Base-by-base conservation (phyloP, 2,797 vertebrate species). In the Octomys mimax region DNA sequence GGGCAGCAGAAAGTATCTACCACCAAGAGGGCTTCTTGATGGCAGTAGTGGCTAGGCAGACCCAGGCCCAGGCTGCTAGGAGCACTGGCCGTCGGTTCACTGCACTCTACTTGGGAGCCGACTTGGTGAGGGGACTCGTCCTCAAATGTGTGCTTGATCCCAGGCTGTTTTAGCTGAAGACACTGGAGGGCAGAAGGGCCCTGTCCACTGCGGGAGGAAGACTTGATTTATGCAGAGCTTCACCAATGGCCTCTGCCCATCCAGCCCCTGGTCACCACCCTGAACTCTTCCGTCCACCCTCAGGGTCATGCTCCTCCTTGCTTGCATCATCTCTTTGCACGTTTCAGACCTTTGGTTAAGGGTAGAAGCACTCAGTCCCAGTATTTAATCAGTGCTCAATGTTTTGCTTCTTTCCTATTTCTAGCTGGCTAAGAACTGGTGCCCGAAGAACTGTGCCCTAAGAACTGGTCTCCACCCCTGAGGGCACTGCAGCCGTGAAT, bases 321-420 rank as follows among this genome's bases (percentile, higher is more conserved):
- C 33, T 33, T 19, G 6, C n/a, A 2, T 6, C n/a, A 2, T 6
- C 28, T 1, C 16, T 66, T 36, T 24, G 14, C 9, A 5, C 12
- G 0, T 1, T 54, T 13, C 28, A 19, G 36, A 13, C 59, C 73
- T 46, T 87, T 36, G 39, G 42, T 78, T 18, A 61, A 59, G 16
- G 28, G 52, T 22, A 39, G 36, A 39, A 42, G 21, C 70, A 42
- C 10, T 9, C 13, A 26, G 82, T 19, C 36, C 57, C 31, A 1
- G 13, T 3, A 9, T 62, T 42, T 31, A 33, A 11, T 16, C 5
- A 33, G 31, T n/a, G 59, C 62, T 61, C 49, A 16, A 13, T 12
- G 1, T n/a, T 88, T 83, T 28, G 11, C 61, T 42, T 62, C 18
- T 61, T 62, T 24, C 14, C 70, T 42, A 9, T 57, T n/a, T 59